Conservation (phyloP, 2,888 invertebrate genomes). For the Drosophila tripunctata region DNA sequence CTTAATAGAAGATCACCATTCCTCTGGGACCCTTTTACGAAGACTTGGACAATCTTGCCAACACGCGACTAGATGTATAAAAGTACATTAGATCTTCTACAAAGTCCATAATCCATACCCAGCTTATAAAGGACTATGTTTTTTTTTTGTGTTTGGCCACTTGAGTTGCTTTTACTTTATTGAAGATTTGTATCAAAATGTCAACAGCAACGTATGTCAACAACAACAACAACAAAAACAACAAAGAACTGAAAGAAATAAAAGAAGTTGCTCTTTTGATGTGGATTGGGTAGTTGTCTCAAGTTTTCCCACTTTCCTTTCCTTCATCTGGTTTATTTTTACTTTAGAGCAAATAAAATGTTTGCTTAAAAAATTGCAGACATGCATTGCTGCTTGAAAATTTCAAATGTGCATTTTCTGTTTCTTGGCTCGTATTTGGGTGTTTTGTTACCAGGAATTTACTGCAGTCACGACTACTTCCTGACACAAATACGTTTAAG, state of each 20-base stretch:
- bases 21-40: no score
- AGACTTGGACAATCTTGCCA: no score
- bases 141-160: conserved; percentile 41
- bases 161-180: conserved; percentile 73
- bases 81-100: no score
- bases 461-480: conserved; percentile 72
- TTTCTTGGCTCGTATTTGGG: conserved; percentile 22
- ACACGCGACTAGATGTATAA: no score
- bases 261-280: conserved; percentile 58
- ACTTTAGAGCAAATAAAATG: conserved; percentile 65
- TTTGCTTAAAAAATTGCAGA: conserved; percentile 75
- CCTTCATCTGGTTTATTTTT: background rate
- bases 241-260: conserved; percentile 13
- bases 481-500: conserved; percentile 66
- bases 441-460: conserved; percentile 63
- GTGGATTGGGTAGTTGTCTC: conserved; percentile 65
- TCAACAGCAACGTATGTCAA: conserved; percentile 70
- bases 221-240: conserved; percentile 19
- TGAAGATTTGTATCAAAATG: conserved; percentile 79
- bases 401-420: conserved; percentile 50
- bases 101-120: no score
- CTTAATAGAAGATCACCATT: no score
- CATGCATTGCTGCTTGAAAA: conserved; percentile 53
- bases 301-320: conserved; percentile 38
- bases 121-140: no score